Percentiles rank a stretch among this genome's conserved stretches.
phyloP scores from a whole-genome alignment of 2,888 invertebrate species.

The Drosophila longiperda region DNA sequence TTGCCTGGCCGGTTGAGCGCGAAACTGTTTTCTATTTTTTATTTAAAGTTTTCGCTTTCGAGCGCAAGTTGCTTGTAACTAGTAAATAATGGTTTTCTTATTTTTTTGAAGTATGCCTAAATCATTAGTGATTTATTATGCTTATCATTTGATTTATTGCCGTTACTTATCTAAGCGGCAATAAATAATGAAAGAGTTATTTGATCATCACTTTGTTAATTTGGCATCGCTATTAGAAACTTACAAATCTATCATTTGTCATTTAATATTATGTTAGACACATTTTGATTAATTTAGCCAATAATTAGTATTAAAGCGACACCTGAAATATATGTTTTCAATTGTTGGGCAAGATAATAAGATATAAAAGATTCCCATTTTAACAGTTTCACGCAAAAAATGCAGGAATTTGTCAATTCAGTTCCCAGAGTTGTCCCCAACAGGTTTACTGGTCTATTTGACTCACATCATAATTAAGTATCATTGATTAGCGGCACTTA shows the following conservation, averaged over 20 bases:
- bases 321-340: neutral
- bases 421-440: neutral
- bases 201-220: neutral
- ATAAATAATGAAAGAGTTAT: neutral
- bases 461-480: conserved; percentile 41
- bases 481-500: conserved; percentile 62
- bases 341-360: neutral
- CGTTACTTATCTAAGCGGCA: neutral
- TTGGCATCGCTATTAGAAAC: neutral
- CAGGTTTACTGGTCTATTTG: conserved; percentile 3
- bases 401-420: neutral
- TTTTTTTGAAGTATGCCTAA: conserved; percentile 3
- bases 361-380: neutral
- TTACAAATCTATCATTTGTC: neutral
- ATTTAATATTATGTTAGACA: neutral
- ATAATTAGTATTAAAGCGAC: neutral
- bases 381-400: too few relatives aligned
- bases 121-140: conserved; percentile 8
- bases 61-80: conserved; percentile 2
- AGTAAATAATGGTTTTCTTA: neutral
- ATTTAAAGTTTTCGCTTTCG: conserved; percentile 63
- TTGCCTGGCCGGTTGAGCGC: conserved; percentile 38
- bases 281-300: neutral
- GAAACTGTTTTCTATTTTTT: conserved; percentile 48
- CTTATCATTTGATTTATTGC: conserved; percentile 3